Evolutionary conservation across 1,140 invertebrate species (phyloP), one percentile per base, ranked within the genome.

Genomic region (Magallana ariakensis): DNA sequence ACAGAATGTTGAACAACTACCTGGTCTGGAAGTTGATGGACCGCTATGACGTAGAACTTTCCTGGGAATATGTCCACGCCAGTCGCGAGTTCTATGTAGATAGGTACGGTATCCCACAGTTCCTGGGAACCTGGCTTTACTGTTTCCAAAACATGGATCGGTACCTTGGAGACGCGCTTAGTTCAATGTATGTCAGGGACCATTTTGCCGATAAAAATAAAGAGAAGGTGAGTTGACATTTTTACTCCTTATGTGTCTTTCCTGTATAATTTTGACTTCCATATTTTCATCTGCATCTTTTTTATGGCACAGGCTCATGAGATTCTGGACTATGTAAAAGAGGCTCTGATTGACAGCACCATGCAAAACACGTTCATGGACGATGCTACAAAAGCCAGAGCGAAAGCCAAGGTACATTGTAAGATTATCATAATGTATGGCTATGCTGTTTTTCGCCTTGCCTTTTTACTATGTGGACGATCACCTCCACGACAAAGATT

Each of bases 1-100:
- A 56, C 89, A 96, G 95, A 87, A 94, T 95, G 9, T 89, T 96
- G 75, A 96, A 96, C 92, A 96, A 96, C 90, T 96, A 96, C 91
- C 90, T 96, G 60, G 95, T 96, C 88, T 96, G 96, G 96, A 95
- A 94, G 81, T 91, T 96, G 55, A 95, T 95, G 8, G 92, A 94
- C 8, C 93, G 94, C 58, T 96, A 96, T 92, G 91, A 96, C 11
- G 96, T 96, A 8, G 96, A 96, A 90, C 92, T 96, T 83, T 95
- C 96, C 2, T 93, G 95, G 88, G 94, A 95, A 58, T 96, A 95
- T 90, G 94, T 95, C 56, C 94, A 96, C 19, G 95, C 95, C 15
- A 90, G 95, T 60, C 93, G 96, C 89, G 92, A 95, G 26, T 96
- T 95, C 89, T 93, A 94, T 84, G 94, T 94, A 80, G 94, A 95